These are phyloP conservation scores for Acropora tenuis DNA, from an alignment of 64 coral and sea anemone genomes.

Conservation along the genomic window DNA sequence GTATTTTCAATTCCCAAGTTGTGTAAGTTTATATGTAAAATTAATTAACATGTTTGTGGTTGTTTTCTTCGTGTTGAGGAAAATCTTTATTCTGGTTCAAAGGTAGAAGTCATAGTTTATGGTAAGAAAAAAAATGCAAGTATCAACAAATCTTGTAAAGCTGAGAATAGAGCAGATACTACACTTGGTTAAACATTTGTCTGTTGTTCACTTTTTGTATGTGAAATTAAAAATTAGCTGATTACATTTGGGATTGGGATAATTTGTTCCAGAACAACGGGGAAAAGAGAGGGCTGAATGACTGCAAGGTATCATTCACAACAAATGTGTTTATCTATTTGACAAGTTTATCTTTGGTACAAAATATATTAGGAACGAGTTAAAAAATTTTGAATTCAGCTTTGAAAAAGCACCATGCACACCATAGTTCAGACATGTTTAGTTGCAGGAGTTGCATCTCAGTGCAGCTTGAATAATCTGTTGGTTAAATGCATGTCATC, in stretches of 20 bases:
- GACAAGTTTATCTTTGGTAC: neutral
- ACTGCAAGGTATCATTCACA: neutral
- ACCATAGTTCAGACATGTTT: neutral
- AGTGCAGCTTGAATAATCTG: constrained; percentile 95
- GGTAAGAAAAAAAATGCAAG: neutral
- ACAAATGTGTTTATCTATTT: neutral
- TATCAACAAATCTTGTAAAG: neutral
- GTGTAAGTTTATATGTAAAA: too few relatives aligned
- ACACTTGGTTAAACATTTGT: neutral
- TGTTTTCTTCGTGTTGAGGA: too few relatives aligned
- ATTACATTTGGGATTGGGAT: too few relatives aligned
- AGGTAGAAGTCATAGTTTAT: too few relatives aligned
- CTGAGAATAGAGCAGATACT: constrained; percentile 59
- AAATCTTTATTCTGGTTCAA: too few relatives aligned
- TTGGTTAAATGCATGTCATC: constrained; percentile 99
- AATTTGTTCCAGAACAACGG: too few relatives aligned
- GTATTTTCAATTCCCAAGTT: too few relatives aligned
- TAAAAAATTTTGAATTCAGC: constrained; percentile 2
- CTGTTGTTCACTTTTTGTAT: too few relatives aligned
- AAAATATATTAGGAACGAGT: neutral
- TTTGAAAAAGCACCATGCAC: neutral
- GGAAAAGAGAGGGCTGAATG: too few relatives aligned
- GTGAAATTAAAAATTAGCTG: too few relatives aligned
- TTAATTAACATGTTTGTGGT: too few relatives aligned
- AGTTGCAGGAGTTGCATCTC: neutral